Base-by-base conservation (phyloP, 1,140 invertebrate genomes). In the Drosophila ficusphila region DNA sequence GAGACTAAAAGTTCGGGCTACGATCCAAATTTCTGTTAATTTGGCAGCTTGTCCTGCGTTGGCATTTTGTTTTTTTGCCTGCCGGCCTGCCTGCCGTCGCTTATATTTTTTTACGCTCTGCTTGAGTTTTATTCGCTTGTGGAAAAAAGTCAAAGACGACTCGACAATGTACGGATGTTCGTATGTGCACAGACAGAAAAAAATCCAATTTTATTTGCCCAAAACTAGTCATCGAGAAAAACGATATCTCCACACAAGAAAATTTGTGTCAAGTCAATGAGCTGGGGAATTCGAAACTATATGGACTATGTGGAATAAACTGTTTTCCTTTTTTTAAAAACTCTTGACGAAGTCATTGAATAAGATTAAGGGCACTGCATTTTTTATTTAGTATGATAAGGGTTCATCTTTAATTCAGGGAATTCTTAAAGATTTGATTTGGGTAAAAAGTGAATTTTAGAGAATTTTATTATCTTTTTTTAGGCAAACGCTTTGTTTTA, bases 81-180 rank as follows among this genome's bases (percentile, higher is more conserved):
- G 75, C 54, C 68, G 75, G 69, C 36, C 51, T 69, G 52, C 57
- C 51, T 64, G 62, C 62, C 34, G 57, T 67, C 77, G 81, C 65
- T 81, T 86, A 86, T 79, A 85, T 64, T 83, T 81, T 83, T 86
- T 85, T 85, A 81, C 74, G 77, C 82, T 79, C 78, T 76, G 74
- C 77, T 88, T 82, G 74, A 88, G 82, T 72, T 82, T 78, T 82
- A 82, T 85, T 86, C 54, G 81, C 60, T 62, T 56, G 41, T 47
- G 54, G 29, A 73, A 61, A 77, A 71, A 39, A 60, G 42, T 31
- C 51, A 39, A 54, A 57, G 31, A 48, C 39, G 31, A 54, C 41
- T 21, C 27, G 9, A 36, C 44, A 47, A 27, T 52, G 53, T 58
- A 52, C 48, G 34, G 33, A 62, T 62, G 33, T 57, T 27, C 9